These are phyloP conservation scores for Drosophila rhopaloa DNA, from an alignment of 1,140 invertebrate species.

Conservation along the genomic window DNA sequence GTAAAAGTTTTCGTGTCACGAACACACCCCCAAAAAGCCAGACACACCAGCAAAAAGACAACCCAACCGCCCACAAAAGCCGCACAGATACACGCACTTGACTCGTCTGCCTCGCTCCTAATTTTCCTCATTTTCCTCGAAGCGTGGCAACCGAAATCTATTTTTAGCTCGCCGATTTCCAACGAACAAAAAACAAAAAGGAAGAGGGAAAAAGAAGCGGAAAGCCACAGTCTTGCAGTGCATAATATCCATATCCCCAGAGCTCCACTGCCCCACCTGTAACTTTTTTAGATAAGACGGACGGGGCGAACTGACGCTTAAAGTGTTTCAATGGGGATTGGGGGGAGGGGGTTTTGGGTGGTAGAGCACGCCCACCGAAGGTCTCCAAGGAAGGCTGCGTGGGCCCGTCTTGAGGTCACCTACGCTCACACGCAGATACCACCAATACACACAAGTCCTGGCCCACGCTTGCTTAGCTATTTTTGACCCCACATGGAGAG, in stretches of 20 bases:
- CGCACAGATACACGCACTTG: conserved; percentile 41
- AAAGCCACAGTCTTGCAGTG: conserved; percentile 15
- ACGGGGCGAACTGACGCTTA: conserved; percentile 34
- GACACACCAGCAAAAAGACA: conserved; percentile 13
- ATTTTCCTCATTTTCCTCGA: conserved; percentile 54
- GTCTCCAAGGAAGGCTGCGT: conserved; percentile 44
- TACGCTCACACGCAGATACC: conserved; percentile 34
- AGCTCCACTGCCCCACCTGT: conserved; percentile 35
- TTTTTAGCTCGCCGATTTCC: conserved; percentile 41
- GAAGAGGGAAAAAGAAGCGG: conserved; percentile 6
- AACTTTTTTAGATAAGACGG: conserved; percentile 27
- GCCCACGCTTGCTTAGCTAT: conserved; percentile 29
- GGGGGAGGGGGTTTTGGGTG: background rate
- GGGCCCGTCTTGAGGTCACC: conserved; percentile 67
- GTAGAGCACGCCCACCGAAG: conserved; percentile 18
- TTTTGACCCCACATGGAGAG: conserved; percentile 10
- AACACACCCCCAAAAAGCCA: conserved; percentile 26
- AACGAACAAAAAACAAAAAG: conserved; percentile 11
- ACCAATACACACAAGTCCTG: conserved; percentile 23
- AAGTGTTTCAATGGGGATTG: conserved; percentile 6
- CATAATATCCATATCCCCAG: conserved; percentile 4
- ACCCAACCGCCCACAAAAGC: conserved; percentile 9
- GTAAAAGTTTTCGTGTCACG: conserved; percentile 31
- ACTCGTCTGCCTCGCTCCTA: conserved; percentile 52
- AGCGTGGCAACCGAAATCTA: conserved; percentile 56